Conservation (phyloP, 2,113 vertebrate genomes). For the Cryptoleucopteryx plumbea region DNA sequence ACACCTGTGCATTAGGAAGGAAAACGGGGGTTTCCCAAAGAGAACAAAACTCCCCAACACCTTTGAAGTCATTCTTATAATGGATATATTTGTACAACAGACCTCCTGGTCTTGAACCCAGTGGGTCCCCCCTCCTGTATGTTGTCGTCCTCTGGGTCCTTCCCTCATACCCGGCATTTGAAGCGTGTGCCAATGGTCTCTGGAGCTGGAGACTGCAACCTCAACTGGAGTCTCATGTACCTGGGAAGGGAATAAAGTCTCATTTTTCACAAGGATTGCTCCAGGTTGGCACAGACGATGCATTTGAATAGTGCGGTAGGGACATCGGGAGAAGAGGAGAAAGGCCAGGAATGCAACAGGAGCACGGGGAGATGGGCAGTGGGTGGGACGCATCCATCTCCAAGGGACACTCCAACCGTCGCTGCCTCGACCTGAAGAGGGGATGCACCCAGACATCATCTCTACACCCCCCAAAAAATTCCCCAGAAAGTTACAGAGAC, state of each 20-base stretch:
- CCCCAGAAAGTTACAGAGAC: not conserved
- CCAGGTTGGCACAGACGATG: too few species aligned
- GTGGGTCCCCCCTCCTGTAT: too few species aligned
- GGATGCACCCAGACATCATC: not conserved
- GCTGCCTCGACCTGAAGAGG: not conserved
- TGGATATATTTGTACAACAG: not conserved
- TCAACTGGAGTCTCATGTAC: not conserved
- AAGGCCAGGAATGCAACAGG: fast-evolving
- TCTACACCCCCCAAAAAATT: not conserved
- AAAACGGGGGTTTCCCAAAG: not conserved
- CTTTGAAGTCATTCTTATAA: not conserved
- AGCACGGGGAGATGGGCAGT: not conserved
- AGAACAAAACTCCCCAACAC: not conserved
- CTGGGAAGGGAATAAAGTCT: not conserved
- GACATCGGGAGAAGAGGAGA: not conserved
- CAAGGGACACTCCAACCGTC: not conserved
- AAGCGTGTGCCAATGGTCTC: not conserved
- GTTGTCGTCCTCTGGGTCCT: not conserved
- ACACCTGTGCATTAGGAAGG: fast-evolving
- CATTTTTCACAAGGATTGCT: not conserved
- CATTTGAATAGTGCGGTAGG: not conserved
- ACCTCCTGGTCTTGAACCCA: not conserved
- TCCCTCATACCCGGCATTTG: fast-evolving
- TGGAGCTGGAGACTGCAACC: not conserved
- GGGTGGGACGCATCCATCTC: not conserved